Conservation (phyloP, 2,888 invertebrate genomes). For the Bellardia pandia region DNA sequence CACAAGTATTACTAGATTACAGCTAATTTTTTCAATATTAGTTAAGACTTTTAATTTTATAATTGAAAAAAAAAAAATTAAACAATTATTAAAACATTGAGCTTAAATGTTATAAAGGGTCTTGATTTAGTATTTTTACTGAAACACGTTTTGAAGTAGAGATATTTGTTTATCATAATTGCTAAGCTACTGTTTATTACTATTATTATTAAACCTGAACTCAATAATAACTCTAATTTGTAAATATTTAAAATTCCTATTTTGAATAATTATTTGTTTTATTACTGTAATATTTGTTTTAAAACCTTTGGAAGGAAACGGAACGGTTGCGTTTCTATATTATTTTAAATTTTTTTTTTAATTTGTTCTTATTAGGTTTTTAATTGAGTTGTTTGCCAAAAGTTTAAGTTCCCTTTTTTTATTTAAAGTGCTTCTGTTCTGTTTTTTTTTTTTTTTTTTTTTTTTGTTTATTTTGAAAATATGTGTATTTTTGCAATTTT, state of each 20-base stretch:
- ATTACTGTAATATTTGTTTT: conserved; percentile 29
- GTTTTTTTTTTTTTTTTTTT: not conserved
- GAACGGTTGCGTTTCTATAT: conserved; percentile 69
- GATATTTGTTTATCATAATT: conserved; percentile 26
- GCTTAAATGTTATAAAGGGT: not conserved
- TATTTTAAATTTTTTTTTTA: not conserved
- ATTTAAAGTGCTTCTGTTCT: not conserved
- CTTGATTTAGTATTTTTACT: conserved; percentile 27
- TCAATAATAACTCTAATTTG: conserved; percentile 54
- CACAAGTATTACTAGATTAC: conserved; percentile 16
- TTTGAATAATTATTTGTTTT: conserved; percentile 17
- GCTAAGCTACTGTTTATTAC: conserved; percentile 40
- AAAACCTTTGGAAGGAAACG: conserved; percentile 73
- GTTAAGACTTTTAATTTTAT: not conserved
- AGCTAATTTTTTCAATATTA: not conserved
- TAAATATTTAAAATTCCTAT: conserved; percentile 55
- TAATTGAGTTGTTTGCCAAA: not conserved
- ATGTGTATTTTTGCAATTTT: conserved; percentile 1
- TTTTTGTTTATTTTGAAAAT: no score
- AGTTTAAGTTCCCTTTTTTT: not conserved
- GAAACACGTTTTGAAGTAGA: conserved; percentile 47
- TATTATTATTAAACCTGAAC: conserved; percentile 41
- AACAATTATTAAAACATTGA: not conserved
- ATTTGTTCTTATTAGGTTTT: not conserved
- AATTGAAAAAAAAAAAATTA: no score